Conservation (phyloP, 2,113 vertebrate genomes). For the Bothrops jararaca region DNA sequence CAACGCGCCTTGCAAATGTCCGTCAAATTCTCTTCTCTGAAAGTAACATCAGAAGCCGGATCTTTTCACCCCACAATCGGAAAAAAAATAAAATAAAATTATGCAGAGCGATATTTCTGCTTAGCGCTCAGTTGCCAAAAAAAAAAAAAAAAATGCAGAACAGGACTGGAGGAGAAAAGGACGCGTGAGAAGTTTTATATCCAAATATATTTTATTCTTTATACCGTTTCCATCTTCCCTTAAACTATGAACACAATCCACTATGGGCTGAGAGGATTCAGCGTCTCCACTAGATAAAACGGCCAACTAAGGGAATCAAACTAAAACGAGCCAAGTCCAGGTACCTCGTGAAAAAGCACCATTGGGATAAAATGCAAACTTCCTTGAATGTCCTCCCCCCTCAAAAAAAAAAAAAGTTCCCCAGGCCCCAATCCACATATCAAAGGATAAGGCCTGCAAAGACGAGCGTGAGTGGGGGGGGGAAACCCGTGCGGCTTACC, state of each 20-base stretch:
- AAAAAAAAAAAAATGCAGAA: not conserved
- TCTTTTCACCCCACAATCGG: not conserved
- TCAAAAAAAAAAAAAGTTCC: no score
- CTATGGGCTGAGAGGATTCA: no score
- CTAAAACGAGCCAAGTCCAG: no score
- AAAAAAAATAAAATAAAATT: not conserved
- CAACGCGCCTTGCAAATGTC: not conserved
- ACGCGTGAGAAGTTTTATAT: not conserved
- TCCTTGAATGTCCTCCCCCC: no score
- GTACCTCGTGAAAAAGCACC: no score
- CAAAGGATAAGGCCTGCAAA: no score
- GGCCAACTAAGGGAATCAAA: no score
- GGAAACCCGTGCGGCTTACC: conserved; percentile 76
- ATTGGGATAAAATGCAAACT: no score
- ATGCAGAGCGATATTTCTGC: not conserved
- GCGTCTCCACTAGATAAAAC: no score
- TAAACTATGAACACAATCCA: no score
- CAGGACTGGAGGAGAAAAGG: not conserved
- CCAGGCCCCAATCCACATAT: not conserved
- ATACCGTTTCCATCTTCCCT: no score
- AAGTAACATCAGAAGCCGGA: not conserved
- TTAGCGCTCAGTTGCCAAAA: not conserved
- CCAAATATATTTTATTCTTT: not conserved
- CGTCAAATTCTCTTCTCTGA: not conserved
- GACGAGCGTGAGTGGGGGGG: not conserved